phyloP scores from a whole-genome alignment of 2,113 vertebrate genomes.

The Tretioscincus oriximinensis region DNA sequence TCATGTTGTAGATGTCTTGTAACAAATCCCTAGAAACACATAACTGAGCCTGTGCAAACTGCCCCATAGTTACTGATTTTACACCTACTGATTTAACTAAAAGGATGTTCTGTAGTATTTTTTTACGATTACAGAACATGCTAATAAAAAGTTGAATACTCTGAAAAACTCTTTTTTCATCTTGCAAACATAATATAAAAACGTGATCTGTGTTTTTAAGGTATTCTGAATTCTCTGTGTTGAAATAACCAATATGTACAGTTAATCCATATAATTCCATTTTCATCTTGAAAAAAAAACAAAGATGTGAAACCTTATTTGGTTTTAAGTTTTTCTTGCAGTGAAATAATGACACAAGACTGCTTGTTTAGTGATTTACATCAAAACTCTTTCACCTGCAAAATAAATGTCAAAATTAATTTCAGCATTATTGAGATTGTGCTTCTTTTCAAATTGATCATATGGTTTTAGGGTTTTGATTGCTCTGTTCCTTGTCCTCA shows the following conservation, averaged over 20 bases:
- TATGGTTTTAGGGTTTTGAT: conserved; percentile 73
- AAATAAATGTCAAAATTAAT: background rate
- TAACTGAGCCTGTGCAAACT: too few species aligned
- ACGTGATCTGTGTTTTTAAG: background rate
- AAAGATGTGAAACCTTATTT: background rate
- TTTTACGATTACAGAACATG: background rate
- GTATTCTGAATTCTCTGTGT: background rate
- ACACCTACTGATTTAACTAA: background rate
- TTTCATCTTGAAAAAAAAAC: background rate
- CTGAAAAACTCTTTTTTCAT: background rate
- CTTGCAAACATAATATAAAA: background rate
- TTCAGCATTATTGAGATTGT: background rate
- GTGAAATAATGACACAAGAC: background rate
- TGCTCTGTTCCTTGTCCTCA: conserved; percentile 82
- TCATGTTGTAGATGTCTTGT: too few species aligned
- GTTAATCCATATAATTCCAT: background rate
- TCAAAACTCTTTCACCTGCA: too few species aligned
- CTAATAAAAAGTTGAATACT: background rate
- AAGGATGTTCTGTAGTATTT: background rate
- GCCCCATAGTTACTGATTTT: background rate
- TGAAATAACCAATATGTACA: background rate
- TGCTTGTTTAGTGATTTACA: background rate
- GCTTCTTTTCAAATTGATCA: conserved; percentile 1
- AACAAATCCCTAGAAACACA: too few species aligned
- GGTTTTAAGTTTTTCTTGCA: background rate